Evolutionary conservation across 2,888 invertebrate species (phyloP).

Genomic region (Monopis laevigella): DNA sequence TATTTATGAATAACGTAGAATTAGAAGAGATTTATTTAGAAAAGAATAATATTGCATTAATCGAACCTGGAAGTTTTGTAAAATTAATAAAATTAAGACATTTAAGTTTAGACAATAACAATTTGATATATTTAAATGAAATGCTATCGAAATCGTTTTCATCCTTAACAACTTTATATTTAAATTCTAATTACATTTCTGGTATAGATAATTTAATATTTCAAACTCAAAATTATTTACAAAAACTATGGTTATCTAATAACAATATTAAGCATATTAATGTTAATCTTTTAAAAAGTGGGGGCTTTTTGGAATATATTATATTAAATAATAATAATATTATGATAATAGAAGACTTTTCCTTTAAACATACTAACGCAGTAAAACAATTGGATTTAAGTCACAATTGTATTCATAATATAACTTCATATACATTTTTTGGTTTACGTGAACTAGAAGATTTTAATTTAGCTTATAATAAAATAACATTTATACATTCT

Average conservation of each 20-base stretch:
- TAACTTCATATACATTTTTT: conserved; percentile 78
- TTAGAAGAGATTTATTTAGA: conserved; percentile 86
- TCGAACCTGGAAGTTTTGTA: conserved; percentile 82
- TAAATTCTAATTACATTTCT: conserved; percentile 73
- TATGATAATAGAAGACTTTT: conserved; percentile 79
- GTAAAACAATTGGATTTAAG: conserved; percentile 83
- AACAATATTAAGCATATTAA: conserved; percentile 79
- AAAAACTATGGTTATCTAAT: conserved; percentile 83
- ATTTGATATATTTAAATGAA: conserved; percentile 78
- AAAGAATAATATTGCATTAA: conserved; percentile 82
- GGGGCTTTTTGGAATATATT: conserved; percentile 76
- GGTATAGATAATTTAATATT: conserved; percentile 80
- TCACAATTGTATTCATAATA: conserved; percentile 74
- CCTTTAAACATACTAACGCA: conserved; percentile 79
- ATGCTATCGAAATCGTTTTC: conserved; percentile 72
- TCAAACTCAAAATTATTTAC: conserved; percentile 80
- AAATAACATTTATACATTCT: conserved; percentile 73
- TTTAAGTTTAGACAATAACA: conserved; percentile 85
- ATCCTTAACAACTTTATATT: conserved; percentile 5
- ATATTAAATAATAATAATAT: conserved; percentile 84
- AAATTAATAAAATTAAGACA: conserved; percentile 80
- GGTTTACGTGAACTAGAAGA: conserved; percentile 82
- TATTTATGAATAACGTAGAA: conserved; percentile 79
- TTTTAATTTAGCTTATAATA: conserved; percentile 78
- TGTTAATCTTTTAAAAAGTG: conserved; percentile 76